A percentile compares a stretch with the other conserved stretches of the same genome.
Conservation (phyloP, 2,797 vertebrate species). For the Mallotus villosus region DNA sequence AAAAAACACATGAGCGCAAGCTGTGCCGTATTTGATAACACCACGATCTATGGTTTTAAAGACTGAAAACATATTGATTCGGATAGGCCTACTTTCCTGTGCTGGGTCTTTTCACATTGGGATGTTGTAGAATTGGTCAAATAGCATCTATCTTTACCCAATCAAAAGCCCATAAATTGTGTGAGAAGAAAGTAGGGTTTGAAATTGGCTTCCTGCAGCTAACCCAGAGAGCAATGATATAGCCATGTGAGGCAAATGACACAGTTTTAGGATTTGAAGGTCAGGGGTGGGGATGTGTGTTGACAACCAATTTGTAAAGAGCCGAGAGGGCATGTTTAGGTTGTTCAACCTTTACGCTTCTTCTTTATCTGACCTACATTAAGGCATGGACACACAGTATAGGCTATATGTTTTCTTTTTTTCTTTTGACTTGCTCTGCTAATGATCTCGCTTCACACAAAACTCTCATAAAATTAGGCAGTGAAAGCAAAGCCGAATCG, state of each 20-base stretch:
- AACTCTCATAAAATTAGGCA: not conserved
- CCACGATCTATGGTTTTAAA: no score
- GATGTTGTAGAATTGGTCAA: not conserved
- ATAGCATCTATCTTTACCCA: not conserved
- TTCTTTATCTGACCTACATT: not conserved
- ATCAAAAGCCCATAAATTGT: not conserved
- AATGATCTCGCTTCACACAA: not conserved
- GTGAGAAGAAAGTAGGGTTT: not conserved
- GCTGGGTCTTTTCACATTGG: not conserved
- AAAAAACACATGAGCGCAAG: not conserved
- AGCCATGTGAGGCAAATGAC: not conserved
- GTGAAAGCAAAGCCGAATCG: not conserved
- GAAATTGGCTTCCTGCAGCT: not conserved
- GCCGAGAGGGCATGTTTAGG: conserved; percentile 3
- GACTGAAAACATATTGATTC: no score
- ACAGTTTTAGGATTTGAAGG: conserved; percentile 2
- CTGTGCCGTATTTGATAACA: no score
- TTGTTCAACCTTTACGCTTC: conserved; percentile 14
- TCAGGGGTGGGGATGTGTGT: conserved; percentile 7
- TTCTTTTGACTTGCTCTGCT: not conserved
- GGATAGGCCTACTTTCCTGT: no score
- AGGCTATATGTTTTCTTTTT: no score
- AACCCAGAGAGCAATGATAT: not conserved
- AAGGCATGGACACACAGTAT: not conserved
- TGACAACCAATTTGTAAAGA: conserved; percentile 16